phyloP scores from a whole-genome alignment of 2,113 vertebrate species.

The Rhinolophus sinicus region DNA sequence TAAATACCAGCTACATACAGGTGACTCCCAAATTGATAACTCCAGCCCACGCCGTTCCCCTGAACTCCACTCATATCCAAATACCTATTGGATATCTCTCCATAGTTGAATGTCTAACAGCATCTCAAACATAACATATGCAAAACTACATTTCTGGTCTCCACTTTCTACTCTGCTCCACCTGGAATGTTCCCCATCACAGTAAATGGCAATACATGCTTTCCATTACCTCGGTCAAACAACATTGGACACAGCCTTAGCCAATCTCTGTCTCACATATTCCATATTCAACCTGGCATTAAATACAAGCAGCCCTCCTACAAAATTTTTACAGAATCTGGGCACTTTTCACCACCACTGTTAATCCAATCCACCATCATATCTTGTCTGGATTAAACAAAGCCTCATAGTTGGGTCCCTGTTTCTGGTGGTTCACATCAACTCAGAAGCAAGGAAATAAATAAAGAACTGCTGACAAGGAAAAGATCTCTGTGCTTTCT shows the following conservation, averaged over 20 bases:
- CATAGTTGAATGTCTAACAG: neutral
- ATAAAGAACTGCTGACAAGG: neutral
- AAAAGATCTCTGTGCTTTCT: neutral
- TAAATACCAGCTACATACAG: neutral
- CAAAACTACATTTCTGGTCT: neutral
- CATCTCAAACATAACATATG: neutral
- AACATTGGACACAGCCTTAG: neutral
- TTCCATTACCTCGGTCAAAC: neutral
- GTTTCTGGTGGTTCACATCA: neutral
- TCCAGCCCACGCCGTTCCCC: neutral
- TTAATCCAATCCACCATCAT: neutral
- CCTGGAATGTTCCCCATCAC: neutral
- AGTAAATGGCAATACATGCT: neutral
- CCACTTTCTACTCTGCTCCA: neutral
- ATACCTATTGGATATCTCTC: neutral
- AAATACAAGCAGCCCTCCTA: neutral
- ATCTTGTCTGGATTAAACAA: neutral
- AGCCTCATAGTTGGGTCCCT: neutral
- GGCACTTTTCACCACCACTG: neutral
- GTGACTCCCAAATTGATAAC: neutral
- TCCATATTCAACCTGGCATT: neutral
- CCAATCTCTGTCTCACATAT: neutral
- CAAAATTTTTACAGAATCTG: neutral
- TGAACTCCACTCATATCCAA: neutral
- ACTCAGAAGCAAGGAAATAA: neutral